A percentile compares a stretch with the other conserved stretches of the same genome.
Conservation (phyloP, 2,888 invertebrate genomes). For the Cephus rjabovi region DNA sequence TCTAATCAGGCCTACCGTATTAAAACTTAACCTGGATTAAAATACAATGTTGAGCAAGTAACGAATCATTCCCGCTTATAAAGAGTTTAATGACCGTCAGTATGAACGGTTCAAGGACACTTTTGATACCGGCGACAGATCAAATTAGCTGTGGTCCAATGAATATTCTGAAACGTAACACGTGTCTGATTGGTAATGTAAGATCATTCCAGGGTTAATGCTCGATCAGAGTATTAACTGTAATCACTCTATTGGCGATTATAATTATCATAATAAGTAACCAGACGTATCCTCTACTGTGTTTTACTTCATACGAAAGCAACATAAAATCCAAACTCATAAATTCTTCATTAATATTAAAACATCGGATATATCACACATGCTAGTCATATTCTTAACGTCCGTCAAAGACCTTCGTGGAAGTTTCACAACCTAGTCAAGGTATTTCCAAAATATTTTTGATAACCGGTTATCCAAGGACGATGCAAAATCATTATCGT, state of each 20-base stretch:
- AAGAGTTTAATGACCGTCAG: neutral
- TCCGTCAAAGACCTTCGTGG: neutral
- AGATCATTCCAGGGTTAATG: neutral
- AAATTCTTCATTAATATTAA: neutral
- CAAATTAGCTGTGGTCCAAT: neutral
- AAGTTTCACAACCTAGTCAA: neutral
- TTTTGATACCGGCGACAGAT: neutral
- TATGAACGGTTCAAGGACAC: neutral
- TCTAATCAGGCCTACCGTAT: neutral
- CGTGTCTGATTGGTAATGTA: neutral
- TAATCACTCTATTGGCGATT: neutral
- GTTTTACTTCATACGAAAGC: neutral
- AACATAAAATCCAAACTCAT: no score
- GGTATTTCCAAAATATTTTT: neutral
- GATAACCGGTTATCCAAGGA: neutral
- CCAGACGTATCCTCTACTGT: neutral
- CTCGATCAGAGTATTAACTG: neutral
- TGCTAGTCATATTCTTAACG: neutral
- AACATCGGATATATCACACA: neutral
- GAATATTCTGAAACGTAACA: neutral
- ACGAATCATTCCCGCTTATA: neutral
- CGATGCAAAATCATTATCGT: neutral
- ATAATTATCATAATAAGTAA: neutral
- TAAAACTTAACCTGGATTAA: neutral
- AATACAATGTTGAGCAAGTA: neutral